A percentile compares a stretch with the other conserved stretches of the same genome.
These are phyloP conservation scores for Hepsetus odoe DNA, from an alignment of 2,113 vertebrate species.

Conservation along the genomic window DNA sequence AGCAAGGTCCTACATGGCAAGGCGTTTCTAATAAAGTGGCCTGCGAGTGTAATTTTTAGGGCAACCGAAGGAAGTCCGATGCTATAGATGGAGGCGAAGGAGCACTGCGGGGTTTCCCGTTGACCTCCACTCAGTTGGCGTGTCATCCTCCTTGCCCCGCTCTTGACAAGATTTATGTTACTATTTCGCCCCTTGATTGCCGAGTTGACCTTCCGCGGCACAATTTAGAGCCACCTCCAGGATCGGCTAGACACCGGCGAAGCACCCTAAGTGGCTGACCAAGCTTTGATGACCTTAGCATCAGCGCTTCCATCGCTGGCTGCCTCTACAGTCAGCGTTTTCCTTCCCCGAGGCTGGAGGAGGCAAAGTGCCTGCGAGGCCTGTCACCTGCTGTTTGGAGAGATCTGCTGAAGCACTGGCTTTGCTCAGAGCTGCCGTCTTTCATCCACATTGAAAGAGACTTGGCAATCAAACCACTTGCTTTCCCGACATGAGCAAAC, in stretches of 20 bases:
- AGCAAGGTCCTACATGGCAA: background rate
- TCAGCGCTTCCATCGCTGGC: background rate
- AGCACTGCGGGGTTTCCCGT: background rate
- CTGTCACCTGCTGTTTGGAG: background rate
- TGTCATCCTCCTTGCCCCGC: background rate
- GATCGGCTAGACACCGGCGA: background rate
- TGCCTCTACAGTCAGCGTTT: background rate
- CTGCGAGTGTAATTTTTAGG: background rate
- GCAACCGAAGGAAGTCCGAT: background rate
- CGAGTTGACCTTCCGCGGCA: background rate
- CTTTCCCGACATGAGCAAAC: no score
- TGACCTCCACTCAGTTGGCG: background rate
- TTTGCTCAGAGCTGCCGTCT: background rate
- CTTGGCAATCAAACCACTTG: background rate
- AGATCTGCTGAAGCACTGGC: background rate
- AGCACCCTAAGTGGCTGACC: background rate
- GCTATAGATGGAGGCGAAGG: background rate
- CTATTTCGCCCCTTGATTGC: constrained; percentile 8
- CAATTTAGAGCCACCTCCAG: background rate
- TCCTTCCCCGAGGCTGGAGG: background rate
- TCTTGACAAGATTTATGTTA: constrained; percentile 7
- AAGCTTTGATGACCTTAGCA: background rate
- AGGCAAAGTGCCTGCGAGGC: background rate
- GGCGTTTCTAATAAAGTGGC: background rate
- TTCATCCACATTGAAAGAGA: background rate